Conservation (phyloP, 2,797 vertebrate species). For the Botia almorhae region DNA sequence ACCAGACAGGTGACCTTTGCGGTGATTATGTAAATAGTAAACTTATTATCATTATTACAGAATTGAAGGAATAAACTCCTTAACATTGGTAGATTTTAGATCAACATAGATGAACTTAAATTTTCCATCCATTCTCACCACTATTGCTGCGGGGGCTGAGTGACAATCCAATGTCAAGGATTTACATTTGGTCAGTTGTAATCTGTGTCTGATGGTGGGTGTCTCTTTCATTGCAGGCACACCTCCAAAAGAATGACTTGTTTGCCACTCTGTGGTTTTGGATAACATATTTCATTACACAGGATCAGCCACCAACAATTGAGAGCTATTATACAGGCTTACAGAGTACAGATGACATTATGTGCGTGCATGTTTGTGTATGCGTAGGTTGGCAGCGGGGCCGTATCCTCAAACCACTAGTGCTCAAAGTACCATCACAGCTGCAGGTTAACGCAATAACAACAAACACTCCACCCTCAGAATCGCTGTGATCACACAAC, state of each 20-base stretch:
- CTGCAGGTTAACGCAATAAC: conserved; percentile 57
- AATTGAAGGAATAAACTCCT: neutral
- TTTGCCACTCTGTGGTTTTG: conserved; percentile 49
- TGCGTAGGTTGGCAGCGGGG: conserved; percentile 37
- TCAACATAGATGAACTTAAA: neutral
- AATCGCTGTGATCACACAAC: conserved; percentile 31
- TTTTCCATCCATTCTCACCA: neutral
- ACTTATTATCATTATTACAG: neutral
- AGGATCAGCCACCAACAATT: conserved; percentile 45
- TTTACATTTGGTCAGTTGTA: conserved; percentile 47
- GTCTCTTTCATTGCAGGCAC: conserved; percentile 47
- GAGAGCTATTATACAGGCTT: conserved; percentile 41
- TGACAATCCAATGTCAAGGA: conserved; percentile 37
- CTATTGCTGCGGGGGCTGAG: neutral
- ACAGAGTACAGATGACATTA: conserved; percentile 37
- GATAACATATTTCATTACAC: conserved; percentile 46
- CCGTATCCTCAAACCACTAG: conserved; percentile 58
- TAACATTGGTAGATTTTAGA: too few relatives aligned
- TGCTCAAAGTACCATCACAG: conserved; percentile 50
- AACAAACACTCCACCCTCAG: conserved; percentile 54
- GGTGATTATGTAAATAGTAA: neutral
- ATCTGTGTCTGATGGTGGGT: conserved; percentile 51
- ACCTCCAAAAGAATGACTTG: conserved; percentile 33
- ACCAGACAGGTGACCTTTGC: too few relatives aligned
- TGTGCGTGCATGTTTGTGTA: conserved; percentile 44